These are phyloP conservation scores for Caenorhabditis uteleia DNA, from an alignment of 2,888 invertebrate genomes.

Conservation along the genomic window DNA sequence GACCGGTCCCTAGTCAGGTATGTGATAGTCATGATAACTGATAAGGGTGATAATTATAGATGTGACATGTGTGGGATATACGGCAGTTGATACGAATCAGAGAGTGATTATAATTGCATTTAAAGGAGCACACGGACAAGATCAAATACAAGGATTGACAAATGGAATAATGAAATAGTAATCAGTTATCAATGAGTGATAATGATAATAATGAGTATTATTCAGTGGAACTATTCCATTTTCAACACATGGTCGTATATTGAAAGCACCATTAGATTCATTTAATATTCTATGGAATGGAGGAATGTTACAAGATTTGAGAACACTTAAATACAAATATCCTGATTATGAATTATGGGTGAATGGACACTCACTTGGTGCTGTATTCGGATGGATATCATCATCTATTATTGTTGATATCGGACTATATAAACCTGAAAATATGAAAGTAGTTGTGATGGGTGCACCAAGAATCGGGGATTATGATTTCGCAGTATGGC, in stretches of 20 bases:
- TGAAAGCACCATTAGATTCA: slow-evolving; percentile 17
- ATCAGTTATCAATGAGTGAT: too few relatives aligned
- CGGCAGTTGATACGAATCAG: slow-evolving; percentile 12
- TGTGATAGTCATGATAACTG: too few relatives aligned
- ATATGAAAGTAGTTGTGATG: slow-evolving; percentile 19
- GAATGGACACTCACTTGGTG: slow-evolving; percentile 28
- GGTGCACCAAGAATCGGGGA: slow-evolving; percentile 8
- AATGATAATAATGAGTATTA: not conserved
- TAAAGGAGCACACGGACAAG: slow-evolving; percentile 22
- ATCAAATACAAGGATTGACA: slow-evolving; percentile 8
- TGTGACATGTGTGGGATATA: slow-evolving; percentile 25
- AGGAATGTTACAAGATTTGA: slow-evolving; percentile 16
- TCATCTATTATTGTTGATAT: slow-evolving; percentile 6
- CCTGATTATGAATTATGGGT: slow-evolving; percentile 23
- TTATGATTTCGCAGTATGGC: slow-evolving; percentile 17
- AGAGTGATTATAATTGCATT: slow-evolving; percentile 19
- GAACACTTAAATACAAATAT: slow-evolving; percentile 11
- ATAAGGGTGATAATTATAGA: too few relatives aligned
- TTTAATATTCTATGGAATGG: slow-evolving; percentile 26
- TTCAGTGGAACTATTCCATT: slow-evolving; percentile 21
- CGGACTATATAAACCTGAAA: slow-evolving; percentile 13
- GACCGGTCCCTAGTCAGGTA: too few relatives aligned
- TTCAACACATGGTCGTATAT: slow-evolving; percentile 12
- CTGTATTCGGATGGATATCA: slow-evolving; percentile 5
- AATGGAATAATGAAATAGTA: slow-evolving; percentile 2